A percentile compares a stretch with the other conserved stretches of the same genome.
phyloP scores from a whole-genome alignment of 1,140 invertebrate genomes.

The Dolichoris vasculosae region DNA sequence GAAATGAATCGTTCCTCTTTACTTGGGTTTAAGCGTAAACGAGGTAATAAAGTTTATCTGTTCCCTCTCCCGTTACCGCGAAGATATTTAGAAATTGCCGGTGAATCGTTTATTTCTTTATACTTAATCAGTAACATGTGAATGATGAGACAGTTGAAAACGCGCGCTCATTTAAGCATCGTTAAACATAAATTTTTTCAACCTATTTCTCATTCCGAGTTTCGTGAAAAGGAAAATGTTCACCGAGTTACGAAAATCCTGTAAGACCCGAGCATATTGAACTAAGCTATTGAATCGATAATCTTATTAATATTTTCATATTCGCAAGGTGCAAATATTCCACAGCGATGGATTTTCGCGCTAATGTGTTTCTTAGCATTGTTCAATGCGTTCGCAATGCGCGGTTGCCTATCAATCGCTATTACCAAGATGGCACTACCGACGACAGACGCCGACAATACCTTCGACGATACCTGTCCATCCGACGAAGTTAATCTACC shows the following conservation, averaged over 20 bases:
- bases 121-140: constrained; percentile 17
- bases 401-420: constrained; percentile 90
- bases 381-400: constrained; percentile 90
- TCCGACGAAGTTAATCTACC: background rate
- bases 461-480: background rate
- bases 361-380: constrained; percentile 90
- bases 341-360: constrained; percentile 85
- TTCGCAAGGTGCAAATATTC: constrained; percentile 78
- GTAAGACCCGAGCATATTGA: constrained; percentile 22
- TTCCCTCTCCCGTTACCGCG: background rate
- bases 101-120: background rate
- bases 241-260: background rate
- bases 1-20: background rate
- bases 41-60: constrained; percentile 37
- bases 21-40: background rate
- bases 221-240: background rate
- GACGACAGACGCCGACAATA: background rate
- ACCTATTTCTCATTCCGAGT: background rate
- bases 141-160: background rate
- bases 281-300: constrained; percentile 3
- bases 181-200: background rate
- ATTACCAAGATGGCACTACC: constrained; percentile 89
- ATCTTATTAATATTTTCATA: background rate
- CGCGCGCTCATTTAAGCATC: background rate
- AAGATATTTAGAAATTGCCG: background rate